Conservation (phyloP, 2,888 invertebrate genomes). For the Spodoptera picta region DNA sequence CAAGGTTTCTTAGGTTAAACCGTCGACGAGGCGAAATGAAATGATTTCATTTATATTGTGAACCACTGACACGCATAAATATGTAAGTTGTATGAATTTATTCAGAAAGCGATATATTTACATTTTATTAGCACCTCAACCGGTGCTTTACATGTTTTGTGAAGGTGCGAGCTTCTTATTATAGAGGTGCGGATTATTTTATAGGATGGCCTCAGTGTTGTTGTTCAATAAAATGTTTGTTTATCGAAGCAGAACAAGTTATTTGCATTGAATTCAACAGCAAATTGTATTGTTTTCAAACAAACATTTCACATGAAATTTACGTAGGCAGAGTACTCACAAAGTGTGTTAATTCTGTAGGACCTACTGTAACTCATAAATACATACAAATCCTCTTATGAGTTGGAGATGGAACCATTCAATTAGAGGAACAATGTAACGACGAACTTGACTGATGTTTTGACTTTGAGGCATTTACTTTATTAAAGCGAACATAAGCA, state of each 20-base stretch:
- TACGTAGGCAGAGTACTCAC: no score
- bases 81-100: conserved; percentile 31
- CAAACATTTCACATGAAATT: no score
- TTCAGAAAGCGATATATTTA: conserved; percentile 37
- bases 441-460: conserved; percentile 7
- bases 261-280: no score
- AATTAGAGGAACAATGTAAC: no score
- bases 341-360: no score
- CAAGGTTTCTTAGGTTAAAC: conserved; percentile 30
- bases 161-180: conserved; percentile 17
- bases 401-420: no score
- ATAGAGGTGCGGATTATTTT: neutral
- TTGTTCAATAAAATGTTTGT: neutral
- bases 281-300: no score
- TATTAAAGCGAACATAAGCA: conserved; percentile 15
- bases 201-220: conserved; percentile 1
- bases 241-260: neutral
- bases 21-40: conserved; percentile 38
- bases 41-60: conserved; percentile 42
- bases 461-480: conserved; percentile 6
- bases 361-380: no score
- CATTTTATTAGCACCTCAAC: conserved; percentile 38
- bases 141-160: conserved; percentile 19
- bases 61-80: conserved; percentile 30
- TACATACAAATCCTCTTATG: no score